Evolutionary conservation across 2,113 vertebrate genomes (phyloP), one percentile per base, ranked within the genome.

Genomic region (Helogale parvula): DNA sequence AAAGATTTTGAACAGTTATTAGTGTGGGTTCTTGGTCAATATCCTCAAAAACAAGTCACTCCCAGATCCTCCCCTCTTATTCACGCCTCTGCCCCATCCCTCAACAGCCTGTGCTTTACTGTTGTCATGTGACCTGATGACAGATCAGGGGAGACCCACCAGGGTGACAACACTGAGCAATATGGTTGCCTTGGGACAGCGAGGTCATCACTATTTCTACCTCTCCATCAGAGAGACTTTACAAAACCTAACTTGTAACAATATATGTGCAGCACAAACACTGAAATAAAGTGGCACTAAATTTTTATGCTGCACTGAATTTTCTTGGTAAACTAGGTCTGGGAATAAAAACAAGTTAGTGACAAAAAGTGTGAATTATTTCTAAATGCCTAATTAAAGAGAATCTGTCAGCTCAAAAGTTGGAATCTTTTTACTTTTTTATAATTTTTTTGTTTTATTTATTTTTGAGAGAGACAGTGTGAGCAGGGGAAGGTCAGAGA

Each of bases 291-390:
- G 29, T 10, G 63, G 29, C 38, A 63, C 2, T 93, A 81, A 31
- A 91, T 31, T 83, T 85, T 89, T 35, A 90, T 21, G 72, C 54
- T 84, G 12, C 25, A 57, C 17, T 84, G n/a, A 85, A 69, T 65
- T 69, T 88, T 96, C 80, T 63, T 41, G 9, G 94, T 92, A 82
- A 77, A 69, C 85, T 33, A 76, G 50, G 33, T 89, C 52, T 89
- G 79, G 50, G 25, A 81, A 52, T 77, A 88, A 74, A 95, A 86
- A 93, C 29, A 82, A 92, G 77, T 1, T 88, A 66, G 57, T 94
- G 72, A 89, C 66, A 96, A 95, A 95, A 87, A 94, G 84, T 14
- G 11, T 72, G 52, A 86, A 77, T 88, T 88, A 76, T 63, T 91
- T 93, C 91, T 96, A 57, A 85, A 93, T 41, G 57, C 65, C 27